These are phyloP conservation scores for Terrapene triunguis DNA, from an alignment of 2,113 vertebrate species.

Conservation along the genomic window DNA sequence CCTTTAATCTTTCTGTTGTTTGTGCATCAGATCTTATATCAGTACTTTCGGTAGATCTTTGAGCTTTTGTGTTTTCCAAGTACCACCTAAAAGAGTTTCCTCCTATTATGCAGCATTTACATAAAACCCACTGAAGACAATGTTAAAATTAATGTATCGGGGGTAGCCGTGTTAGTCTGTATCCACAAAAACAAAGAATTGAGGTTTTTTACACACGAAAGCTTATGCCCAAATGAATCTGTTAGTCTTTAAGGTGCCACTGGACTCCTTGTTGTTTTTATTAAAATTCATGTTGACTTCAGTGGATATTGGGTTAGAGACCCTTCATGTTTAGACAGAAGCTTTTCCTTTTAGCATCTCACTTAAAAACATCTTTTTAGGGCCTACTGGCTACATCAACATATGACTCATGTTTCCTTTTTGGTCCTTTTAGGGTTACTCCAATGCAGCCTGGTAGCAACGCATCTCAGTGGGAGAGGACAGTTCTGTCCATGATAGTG, in stretches of 20 bases:
- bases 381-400: neutral
- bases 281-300: neutral
- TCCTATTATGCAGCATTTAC: neutral
- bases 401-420: neutral
- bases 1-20: neutral
- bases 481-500: neutral
- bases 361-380: neutral
- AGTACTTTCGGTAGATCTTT: neutral
- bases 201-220: no score
- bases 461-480: neutral
- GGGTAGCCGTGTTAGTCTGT: no score
- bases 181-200: no score
- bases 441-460: neutral
- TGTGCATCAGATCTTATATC: neutral
- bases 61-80: neutral
- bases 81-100: neutral
- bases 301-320: neutral
- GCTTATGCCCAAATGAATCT: no score
- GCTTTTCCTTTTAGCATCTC: neutral
- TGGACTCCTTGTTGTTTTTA: no score
- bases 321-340: neutral
- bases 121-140: neutral
- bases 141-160: neutral
- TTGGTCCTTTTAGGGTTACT: neutral
- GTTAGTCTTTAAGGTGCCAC: no score